These are phyloP conservation scores for Neotoxoptera formosana DNA, from an alignment of 1,140 invertebrate species.

Conservation along the genomic window DNA sequence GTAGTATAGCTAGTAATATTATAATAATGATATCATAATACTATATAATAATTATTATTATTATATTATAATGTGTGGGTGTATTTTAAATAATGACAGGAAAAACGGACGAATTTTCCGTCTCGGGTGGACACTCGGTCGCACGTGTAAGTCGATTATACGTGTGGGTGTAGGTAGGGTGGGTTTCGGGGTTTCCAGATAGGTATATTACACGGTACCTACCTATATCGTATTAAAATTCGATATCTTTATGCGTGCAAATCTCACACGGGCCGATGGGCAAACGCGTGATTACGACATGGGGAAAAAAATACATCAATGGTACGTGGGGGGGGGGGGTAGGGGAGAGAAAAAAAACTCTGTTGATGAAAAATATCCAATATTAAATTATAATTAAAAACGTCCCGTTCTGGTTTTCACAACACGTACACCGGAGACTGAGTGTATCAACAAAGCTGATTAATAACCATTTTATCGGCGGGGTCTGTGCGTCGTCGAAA, in stretches of 20 bases:
- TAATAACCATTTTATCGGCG: constrained; percentile 19
- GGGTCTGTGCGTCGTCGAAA: not conserved
- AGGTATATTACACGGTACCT: not conserved
- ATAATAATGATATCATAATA: no score
- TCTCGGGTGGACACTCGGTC: not conserved
- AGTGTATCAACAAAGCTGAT: constrained; percentile 26
- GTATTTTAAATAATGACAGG: not conserved
- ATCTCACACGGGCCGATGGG: not conserved
- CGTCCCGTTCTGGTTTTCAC: not conserved
- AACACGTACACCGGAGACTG: not conserved
- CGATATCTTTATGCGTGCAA: not conserved
- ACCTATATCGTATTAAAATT: not conserved
- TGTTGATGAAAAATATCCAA: constrained; percentile 8
- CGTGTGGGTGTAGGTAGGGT: not conserved
- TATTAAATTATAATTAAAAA: constrained; percentile 31
- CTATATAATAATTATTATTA: no score
- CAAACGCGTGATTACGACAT: not conserved
- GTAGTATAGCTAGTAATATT: no score
- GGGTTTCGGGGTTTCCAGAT: not conserved
- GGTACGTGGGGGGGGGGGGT: no score
- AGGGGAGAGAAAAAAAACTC: not conserved
- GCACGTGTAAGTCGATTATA: not conserved
- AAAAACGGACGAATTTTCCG: not conserved
- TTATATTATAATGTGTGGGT: no score
- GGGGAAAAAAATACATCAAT: not conserved